Evolutionary conservation across 1,140 invertebrate species (phyloP).

Genomic region (Neodiprion fabricii): DNA sequence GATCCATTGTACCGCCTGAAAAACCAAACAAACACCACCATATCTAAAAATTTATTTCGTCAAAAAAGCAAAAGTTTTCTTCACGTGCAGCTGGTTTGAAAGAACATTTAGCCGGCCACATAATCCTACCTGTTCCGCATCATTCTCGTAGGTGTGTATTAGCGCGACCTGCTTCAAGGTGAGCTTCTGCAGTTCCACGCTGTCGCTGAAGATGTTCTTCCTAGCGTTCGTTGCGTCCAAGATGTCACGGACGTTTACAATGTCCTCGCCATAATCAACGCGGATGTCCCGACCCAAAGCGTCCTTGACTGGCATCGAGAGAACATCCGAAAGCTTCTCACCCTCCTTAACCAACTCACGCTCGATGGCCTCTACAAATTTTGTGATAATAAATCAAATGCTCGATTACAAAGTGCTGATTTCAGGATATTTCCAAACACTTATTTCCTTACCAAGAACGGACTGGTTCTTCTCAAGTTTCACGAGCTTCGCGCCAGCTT

Average conservation of each 20-base stretch:
- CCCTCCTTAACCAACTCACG: slow-evolving; percentile 76
- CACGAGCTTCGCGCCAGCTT: slow-evolving; percentile 60
- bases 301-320: slow-evolving; percentile 82
- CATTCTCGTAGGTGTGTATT: slow-evolving; percentile 77
- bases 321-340: slow-evolving; percentile 79
- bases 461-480: slow-evolving; percentile 65
- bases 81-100: not conserved
- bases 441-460: slow-evolving; percentile 41
- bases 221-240: slow-evolving; percentile 70
- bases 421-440: slow-evolving; percentile 5
- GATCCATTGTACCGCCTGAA: slow-evolving; percentile 76
- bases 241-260: slow-evolving; percentile 73
- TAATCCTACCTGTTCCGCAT: slow-evolving; percentile 68
- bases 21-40: slow-evolving; percentile 27
- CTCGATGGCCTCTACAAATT: slow-evolving; percentile 67
- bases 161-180: slow-evolving; percentile 79
- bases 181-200: slow-evolving; percentile 74
- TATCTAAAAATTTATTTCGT: slow-evolving; percentile 9
- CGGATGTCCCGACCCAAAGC: slow-evolving; percentile 75
- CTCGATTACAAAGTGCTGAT: slow-evolving; percentile 20
- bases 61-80: too few species aligned
- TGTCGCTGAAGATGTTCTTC: slow-evolving; percentile 73
- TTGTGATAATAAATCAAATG: slow-evolving; percentile 12
- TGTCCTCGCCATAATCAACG: slow-evolving; percentile 76
- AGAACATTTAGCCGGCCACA: not conserved